Percentiles rank a stretch among this genome's conserved stretches.
These are phyloP conservation scores for Fragum fragum DNA, from an alignment of 2,888 invertebrate species.

Conservation along the genomic window DNA sequence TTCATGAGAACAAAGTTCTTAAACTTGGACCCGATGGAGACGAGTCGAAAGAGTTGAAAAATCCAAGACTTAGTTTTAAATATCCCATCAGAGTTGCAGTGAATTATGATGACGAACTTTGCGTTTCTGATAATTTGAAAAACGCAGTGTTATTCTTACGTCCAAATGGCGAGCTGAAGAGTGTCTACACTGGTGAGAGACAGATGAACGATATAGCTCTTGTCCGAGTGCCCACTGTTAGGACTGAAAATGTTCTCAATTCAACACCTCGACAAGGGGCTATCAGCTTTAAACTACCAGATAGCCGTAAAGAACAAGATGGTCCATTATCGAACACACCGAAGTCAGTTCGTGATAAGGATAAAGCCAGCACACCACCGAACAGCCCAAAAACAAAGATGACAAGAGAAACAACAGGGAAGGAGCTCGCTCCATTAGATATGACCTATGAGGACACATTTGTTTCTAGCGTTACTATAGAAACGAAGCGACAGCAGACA, in stretches of 20 bases:
- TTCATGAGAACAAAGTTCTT: constrained; percentile 61
- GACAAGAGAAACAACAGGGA: constrained; percentile 31
- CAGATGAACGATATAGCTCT: constrained; percentile 40
- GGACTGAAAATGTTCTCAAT: constrained; percentile 17
- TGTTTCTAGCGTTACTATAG: constrained; percentile 49
- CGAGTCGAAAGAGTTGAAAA: constrained; percentile 64
- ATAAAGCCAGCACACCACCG: constrained; percentile 38
- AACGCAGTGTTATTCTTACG: constrained; percentile 58
- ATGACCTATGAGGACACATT: constrained; percentile 56
- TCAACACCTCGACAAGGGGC: constrained; percentile 49
- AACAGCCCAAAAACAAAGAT: constrained; percentile 45
- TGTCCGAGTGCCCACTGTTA: constrained; percentile 28
- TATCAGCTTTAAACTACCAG: constrained; percentile 49
- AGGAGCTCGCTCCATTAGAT: constrained; percentile 54
- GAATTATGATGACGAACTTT: constrained; percentile 61
- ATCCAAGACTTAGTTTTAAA: constrained; percentile 60
- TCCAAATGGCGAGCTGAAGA: constrained; percentile 60
- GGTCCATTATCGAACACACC: constrained; percentile 41
- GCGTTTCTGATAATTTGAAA: constrained; percentile 67
- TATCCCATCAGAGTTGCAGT: constrained; percentile 70
- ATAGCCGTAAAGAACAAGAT: constrained; percentile 60
- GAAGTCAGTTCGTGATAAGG: constrained; percentile 48
- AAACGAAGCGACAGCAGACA: constrained; percentile 34
- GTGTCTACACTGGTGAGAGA: constrained; percentile 45
- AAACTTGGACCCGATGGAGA: constrained; percentile 68